These are phyloP conservation scores for Diarsia mendica DNA, from an alignment of 2,888 invertebrate genomes.

Conservation along the genomic window DNA sequence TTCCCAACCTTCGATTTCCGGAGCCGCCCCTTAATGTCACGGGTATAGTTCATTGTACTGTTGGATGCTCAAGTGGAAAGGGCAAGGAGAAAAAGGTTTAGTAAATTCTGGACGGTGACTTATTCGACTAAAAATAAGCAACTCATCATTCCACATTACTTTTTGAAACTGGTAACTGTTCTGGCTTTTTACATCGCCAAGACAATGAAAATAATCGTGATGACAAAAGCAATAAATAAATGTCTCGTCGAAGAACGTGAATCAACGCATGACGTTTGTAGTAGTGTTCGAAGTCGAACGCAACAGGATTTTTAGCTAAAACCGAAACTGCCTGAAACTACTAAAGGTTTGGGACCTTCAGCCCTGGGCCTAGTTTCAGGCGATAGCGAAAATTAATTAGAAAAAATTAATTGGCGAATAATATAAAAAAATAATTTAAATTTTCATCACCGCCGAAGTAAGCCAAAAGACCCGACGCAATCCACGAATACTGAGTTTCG, in stretches of 20 bases:
- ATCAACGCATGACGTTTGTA: background rate
- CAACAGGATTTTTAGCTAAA: background rate
- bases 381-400: no score
- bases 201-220: slow-evolving; percentile 2
- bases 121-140: background rate
- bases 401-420: no score
- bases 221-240: slow-evolving; percentile 20
- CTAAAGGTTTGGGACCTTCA: background rate
- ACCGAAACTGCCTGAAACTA: background rate
- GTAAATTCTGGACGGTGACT: background rate
- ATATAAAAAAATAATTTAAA: no score
- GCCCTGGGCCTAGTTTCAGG: background rate
- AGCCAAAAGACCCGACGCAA: background rate
- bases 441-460: background rate
- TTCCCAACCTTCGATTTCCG: no score
- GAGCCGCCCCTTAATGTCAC: no score
- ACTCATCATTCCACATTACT: background rate
- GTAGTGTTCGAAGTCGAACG: no score
- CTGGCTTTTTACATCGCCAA: background rate
- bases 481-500: background rate
- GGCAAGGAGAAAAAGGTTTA: slow-evolving; percentile 25
- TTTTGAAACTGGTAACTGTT: background rate
- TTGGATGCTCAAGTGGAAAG: slow-evolving; percentile 33
- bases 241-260: background rate
- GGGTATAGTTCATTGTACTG: slow-evolving; percentile 52